These are phyloP conservation scores for Trogon melanurus DNA, from an alignment of 2,113 vertebrate genomes.

Conservation along the genomic window DNA sequence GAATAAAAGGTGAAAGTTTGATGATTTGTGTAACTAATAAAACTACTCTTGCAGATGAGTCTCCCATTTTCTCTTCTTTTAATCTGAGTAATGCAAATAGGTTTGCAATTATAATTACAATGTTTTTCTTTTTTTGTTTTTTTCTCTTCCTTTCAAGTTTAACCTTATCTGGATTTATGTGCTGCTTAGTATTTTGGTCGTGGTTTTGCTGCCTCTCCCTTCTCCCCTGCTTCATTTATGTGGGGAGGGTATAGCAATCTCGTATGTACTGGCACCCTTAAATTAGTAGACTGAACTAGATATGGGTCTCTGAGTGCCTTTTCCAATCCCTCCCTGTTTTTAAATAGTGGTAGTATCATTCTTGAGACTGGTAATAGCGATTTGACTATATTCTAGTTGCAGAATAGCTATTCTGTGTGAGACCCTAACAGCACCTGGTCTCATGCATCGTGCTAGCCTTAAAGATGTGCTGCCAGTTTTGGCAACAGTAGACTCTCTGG, in stretches of 20 bases:
- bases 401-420: not conserved
- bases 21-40: not conserved
- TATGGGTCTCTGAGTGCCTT: not conserved
- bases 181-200: not conserved
- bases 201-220: not conserved
- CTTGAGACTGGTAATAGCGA: not conserved
- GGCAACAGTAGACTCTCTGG: not conserved
- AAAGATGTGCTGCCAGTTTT: not conserved
- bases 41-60: not conserved
- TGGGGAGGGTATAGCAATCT: not conserved
- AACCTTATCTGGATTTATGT: not conserved
- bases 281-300: not conserved
- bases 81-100: not conserved
- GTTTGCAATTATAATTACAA: not conserved
- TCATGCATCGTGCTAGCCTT: not conserved
- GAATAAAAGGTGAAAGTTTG: not conserved
- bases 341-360: not conserved
- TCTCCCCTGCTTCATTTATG: accelerated
- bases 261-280: not conserved
- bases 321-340: not conserved
- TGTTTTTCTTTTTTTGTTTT: accelerated
- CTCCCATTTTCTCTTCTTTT: not conserved
- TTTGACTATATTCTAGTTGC: not conserved
- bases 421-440: not conserved
- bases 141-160: not conserved